phyloP scores from a whole-genome alignment of 2,888 invertebrate genomes.

The Pomacea canaliculata region DNA sequence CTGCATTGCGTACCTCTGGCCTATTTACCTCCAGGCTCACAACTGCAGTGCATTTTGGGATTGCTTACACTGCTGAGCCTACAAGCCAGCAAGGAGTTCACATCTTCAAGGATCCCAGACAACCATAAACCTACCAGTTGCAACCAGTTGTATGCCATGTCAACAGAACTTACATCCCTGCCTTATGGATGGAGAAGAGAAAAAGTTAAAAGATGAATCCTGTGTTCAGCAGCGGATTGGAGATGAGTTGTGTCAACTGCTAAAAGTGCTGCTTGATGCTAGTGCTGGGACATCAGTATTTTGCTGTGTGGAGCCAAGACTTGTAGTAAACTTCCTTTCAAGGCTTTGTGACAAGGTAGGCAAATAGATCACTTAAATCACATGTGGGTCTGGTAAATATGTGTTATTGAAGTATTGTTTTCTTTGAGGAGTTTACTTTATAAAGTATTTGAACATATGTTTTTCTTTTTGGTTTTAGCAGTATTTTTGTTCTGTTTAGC shows the following conservation, averaged over 20 bases:
- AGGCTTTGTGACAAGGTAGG: constrained; percentile 1
- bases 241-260: neutral
- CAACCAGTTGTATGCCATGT: no score
- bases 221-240: neutral
- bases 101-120: neutral
- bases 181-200: no score
- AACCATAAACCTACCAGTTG: no score
- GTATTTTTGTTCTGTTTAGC: no score
- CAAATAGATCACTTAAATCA: no score
- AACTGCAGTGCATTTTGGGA: constrained; percentile 14
- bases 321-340: neutral
- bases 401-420: no score
- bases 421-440: no score
- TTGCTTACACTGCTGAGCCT: neutral
- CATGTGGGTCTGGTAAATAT: no score
- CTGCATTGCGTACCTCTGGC: neutral
- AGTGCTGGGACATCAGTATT: constrained; percentile 4
- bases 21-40: neutral
- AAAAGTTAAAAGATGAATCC: no score
- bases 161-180: no score
- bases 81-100: neutral
- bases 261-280: constrained; percentile 3
- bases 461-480: no score
- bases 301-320: neutral
- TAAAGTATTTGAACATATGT: no score